Percentiles rank a stretch among this genome's conserved stretches.
Conservation (phyloP, 30 jellyfish, hydroid and myxozoan species). For the Nemopilema nomurai region DNA sequence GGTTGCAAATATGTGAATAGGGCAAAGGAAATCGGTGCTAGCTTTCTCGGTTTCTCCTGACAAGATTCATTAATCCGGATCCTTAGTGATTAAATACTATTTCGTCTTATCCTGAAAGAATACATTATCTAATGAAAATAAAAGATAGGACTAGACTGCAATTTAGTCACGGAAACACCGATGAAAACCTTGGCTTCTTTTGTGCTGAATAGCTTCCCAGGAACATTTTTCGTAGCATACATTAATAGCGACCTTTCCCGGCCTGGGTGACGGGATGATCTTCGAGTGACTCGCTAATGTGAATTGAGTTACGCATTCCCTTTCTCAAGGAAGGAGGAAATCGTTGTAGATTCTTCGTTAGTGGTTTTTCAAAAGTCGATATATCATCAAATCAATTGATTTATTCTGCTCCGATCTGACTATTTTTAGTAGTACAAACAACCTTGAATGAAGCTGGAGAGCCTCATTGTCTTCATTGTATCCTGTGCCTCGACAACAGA, state of each 20-base stretch:
- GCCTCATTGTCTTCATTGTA: conserved; percentile 25
- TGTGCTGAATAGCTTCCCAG: neutral
- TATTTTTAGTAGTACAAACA: conserved; percentile 24
- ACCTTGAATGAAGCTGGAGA: conserved; percentile 45
- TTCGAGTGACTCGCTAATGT: neutral
- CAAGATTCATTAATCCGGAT: conserved; percentile 9
- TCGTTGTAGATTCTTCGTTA: conserved; percentile 1
- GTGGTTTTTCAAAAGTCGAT: conserved; percentile 11
- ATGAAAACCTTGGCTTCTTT: neutral
- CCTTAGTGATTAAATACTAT: neutral
- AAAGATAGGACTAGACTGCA: neutral
- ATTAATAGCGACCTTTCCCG: neutral
- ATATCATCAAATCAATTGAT: conserved; percentile 3
- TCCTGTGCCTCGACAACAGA: neutral
- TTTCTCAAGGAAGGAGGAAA: neutral
- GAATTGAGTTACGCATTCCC: neutral
- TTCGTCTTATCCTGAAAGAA: neutral
- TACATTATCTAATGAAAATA: neutral
- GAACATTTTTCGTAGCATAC: neutral
- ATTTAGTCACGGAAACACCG: conserved; percentile 3
- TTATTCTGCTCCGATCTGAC: conserved; percentile 4
- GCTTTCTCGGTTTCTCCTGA: neutral
- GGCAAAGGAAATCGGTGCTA: neutral
- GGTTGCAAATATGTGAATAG: neutral
- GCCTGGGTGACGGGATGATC: neutral